Base-by-base conservation (phyloP, 1,140 invertebrate species). In the Drosophila kohkoa region DNA sequence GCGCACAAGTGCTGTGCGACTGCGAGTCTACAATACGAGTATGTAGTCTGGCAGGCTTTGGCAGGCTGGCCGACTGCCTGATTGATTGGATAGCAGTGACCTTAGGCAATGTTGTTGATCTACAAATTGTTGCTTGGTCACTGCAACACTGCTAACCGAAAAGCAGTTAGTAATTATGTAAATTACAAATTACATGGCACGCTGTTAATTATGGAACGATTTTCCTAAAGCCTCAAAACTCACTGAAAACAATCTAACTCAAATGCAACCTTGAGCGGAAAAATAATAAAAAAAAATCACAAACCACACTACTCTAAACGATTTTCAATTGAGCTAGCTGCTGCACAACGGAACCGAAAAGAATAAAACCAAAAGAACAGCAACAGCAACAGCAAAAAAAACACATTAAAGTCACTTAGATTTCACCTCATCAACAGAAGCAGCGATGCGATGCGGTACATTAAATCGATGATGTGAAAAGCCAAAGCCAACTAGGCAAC, bases 381-480 rank as follows among this genome's bases (percentile, higher is more conserved):
- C 32, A 64, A 64, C 6, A 51, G 8, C 35, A 38, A 38, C 20
- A 25, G 8, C 5, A 25, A 3, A 28, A 1, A 30, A 30, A 8
- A 52, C 20, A 52, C 30, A 65, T 69, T 71, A 78, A 75, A 78
- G 59, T 49, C 67, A 64, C 76, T 66, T 78, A 62, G 85, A 85
- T 89, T 89, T 89, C 85, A 89, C 85, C 85, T 89, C 81, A 89
- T 89, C 85, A 89, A 89, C 70, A 70, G 85, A 89, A 20, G 81
- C 85, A 89, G 75, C 85, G 86, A 89, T 74, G 70, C 65, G 83
- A 62, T 77, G 76, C 65, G 75, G 78, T 89, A 82, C 78, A 89
- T 81, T 85, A 79, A 87, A 85, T 85, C 85, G 85, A 89, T 89
- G 85, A 89, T 89, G 85, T 89, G 85, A 89, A 89, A 89, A 89